phyloP scores from a whole-genome alignment of 2,888 invertebrate species.

The Sminthurides aquaticus region DNA sequence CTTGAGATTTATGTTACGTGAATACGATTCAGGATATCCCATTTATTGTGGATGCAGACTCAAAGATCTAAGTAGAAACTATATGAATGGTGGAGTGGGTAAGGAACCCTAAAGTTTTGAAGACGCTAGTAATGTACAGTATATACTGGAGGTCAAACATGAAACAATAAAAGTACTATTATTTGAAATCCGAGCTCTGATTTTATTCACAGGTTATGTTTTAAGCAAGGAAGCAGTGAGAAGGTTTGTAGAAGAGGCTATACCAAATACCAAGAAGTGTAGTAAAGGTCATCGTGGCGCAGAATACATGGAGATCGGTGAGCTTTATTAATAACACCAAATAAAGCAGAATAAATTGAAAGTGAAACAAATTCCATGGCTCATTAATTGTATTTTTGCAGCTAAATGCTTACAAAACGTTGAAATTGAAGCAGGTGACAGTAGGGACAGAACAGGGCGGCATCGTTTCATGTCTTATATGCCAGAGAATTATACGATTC shows the following conservation, averaged over 20 bases:
- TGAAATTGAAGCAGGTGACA: slow-evolving; percentile 79
- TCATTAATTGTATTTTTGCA: too few species aligned
- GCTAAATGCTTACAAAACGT: slow-evolving; percentile 75
- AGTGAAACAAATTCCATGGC: too few species aligned
- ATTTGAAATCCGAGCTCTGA: too few species aligned
- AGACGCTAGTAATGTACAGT: not conserved
- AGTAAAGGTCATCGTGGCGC: slow-evolving; percentile 63
- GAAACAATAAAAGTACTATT: too few species aligned
- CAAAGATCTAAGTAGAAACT: slow-evolving; percentile 75
- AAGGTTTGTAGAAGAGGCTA: slow-evolving; percentile 66
- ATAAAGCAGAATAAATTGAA: too few species aligned
- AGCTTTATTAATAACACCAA: too few species aligned
- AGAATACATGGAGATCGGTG: slow-evolving; percentile 88
- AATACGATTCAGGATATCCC: slow-evolving; percentile 64
- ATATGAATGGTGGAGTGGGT: slow-evolving; percentile 81
- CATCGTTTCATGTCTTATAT: slow-evolving; percentile 91
- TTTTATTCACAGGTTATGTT: slow-evolving; percentile 70
- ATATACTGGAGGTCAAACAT: not conserved
- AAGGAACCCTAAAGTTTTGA: slow-evolving; percentile 14
- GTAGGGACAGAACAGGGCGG: slow-evolving; percentile 71
- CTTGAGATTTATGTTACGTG: slow-evolving; percentile 78
- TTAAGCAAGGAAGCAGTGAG: slow-evolving; percentile 74
- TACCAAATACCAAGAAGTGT: slow-evolving; percentile 64
- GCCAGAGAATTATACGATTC: slow-evolving; percentile 88
- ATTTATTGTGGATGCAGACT: slow-evolving; percentile 87